Conservation (phyloP, 2,113 vertebrate species). For the Pipra filicauda region DNA sequence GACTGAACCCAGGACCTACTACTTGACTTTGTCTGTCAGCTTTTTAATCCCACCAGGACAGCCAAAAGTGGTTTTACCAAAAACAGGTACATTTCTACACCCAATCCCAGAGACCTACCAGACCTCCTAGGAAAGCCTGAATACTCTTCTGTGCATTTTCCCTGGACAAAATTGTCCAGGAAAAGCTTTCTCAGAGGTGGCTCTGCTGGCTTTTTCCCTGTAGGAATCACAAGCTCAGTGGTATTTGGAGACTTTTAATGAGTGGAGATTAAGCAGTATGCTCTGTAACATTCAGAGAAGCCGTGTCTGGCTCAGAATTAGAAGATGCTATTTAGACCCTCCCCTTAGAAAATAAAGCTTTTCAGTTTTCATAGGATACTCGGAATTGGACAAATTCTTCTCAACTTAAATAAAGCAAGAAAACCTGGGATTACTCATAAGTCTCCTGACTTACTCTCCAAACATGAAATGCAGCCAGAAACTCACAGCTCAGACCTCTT, state of each 20-base stretch:
- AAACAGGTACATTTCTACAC: neutral
- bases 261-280: neutral
- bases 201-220: neutral
- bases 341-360: neutral
- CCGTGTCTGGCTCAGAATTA: neutral
- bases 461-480: neutral
- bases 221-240: neutral
- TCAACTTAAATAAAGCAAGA: neutral
- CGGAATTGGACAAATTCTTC: neutral
- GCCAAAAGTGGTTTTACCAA: neutral
- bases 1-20: neutral
- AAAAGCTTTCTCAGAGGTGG: neutral
- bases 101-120: neutral
- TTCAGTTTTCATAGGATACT: neutral
- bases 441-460: neutral
- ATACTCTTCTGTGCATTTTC: neutral
- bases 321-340: neutral
- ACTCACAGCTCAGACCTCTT: neutral
- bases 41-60: neutral
- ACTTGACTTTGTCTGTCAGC: neutral
- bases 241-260: neutral
- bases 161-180: neutral
- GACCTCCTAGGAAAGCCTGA: neutral
- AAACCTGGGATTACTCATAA: neutral
- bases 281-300: neutral